phyloP scores from a whole-genome alignment of 2,113 vertebrate species.

The Motacilla alba region DNA sequence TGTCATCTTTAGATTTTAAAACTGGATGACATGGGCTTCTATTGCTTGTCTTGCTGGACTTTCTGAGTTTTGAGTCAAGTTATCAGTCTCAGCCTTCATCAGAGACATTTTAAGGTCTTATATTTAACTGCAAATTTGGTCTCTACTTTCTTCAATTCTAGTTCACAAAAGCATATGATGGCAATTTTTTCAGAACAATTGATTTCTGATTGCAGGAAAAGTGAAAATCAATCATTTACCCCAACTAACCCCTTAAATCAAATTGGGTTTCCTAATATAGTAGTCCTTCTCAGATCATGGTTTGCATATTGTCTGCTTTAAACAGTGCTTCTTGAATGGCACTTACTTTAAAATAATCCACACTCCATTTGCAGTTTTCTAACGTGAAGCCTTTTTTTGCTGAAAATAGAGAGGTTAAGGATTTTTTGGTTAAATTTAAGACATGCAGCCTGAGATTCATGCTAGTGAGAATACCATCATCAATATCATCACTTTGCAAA shows the following conservation, averaged over 20 bases:
- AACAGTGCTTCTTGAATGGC: not conserved
- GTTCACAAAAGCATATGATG: not conserved
- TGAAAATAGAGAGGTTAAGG: not conserved
- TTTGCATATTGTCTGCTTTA: not conserved
- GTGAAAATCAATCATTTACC: not conserved
- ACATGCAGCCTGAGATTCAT: not conserved
- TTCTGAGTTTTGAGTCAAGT: not conserved
- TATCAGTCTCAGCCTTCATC: not conserved
- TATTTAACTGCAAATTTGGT: not conserved
- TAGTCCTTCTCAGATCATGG: not conserved
- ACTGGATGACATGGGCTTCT: not conserved
- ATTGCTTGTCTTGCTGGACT: not conserved
- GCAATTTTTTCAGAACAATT: constrained; percentile 6
- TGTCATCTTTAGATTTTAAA: not conserved
- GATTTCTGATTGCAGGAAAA: constrained; percentile 9
- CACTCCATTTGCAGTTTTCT: not conserved
- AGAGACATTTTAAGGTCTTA: not conserved
- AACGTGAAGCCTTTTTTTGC: not conserved
- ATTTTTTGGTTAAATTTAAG: not conserved
- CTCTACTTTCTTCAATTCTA: not conserved
- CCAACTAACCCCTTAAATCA: not conserved
- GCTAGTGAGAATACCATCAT: not conserved
- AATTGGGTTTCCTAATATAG: not conserved
- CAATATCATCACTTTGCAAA: not conserved
- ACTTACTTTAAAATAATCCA: not conserved